phyloP scores from a whole-genome alignment of 2,888 invertebrate species.

The Coecobrya sp. region DNA sequence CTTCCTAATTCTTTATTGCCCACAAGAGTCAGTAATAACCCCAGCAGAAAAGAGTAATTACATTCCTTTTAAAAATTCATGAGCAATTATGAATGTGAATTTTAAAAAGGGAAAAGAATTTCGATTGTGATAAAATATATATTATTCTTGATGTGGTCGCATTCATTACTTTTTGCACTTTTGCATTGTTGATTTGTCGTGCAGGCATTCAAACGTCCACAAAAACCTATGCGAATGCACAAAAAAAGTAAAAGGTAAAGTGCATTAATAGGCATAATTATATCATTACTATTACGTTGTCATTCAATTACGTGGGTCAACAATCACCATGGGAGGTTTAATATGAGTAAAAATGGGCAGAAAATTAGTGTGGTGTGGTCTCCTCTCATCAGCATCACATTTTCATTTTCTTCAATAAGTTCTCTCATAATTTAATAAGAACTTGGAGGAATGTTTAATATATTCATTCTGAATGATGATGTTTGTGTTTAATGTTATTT shows the following conservation, averaged over 20 bases:
- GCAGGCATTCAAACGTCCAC: neutral
- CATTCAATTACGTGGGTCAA: constrained; percentile 45
- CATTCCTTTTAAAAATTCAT: constrained; percentile 13
- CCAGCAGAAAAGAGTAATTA: neutral
- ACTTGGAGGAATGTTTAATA: neutral
- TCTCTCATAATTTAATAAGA: neutral
- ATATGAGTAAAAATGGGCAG: constrained; percentile 21
- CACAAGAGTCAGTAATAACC: neutral
- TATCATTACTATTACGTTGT: neutral
- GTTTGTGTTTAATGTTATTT: neutral
- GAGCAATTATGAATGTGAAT: neutral
- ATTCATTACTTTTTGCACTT: neutral
- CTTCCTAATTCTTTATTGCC: neutral
- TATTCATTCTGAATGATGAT: neutral
- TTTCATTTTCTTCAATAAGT: neutral
- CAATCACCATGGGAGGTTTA: constrained; percentile 32
- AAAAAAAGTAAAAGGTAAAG: neutral
- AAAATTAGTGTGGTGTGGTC: constrained; percentile 39
- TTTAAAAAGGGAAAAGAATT: neutral
- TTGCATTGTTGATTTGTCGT: neutral
- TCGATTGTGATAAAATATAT: neutral
- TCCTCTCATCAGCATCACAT: neutral
- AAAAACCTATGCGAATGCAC: neutral
- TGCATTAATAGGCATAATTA: neutral
- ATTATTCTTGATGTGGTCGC: neutral